phyloP scores from a whole-genome alignment of 2,113 vertebrate species.

The Oryzias celebensis region DNA sequence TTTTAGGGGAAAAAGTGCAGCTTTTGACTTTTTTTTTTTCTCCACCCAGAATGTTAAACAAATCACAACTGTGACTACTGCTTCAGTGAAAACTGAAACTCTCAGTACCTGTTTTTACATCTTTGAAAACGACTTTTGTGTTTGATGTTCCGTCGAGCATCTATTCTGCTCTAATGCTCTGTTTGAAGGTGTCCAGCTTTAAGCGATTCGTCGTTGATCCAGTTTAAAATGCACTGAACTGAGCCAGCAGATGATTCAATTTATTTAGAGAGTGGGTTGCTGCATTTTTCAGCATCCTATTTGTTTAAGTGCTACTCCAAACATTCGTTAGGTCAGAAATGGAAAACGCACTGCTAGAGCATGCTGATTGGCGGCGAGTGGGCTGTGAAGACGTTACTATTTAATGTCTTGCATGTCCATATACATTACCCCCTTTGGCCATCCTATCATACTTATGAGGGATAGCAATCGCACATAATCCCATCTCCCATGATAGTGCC shows the following conservation, averaged over 20 bases:
- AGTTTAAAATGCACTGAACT: constrained; percentile 40
- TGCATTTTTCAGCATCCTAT: constrained; percentile 54
- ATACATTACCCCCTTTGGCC: constrained; percentile 63
- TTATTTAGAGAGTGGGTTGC: constrained; percentile 37
- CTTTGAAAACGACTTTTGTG: constrained; percentile 2
- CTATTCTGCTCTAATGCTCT: neutral
- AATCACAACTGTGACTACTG: constrained; percentile 1
- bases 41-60: neutral
- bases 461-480: constrained; percentile 65
- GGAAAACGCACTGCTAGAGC: constrained; percentile 14
- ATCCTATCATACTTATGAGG: constrained; percentile 42
- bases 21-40: constrained; percentile 16
- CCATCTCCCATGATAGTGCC: constrained; percentile 46
- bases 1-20: constrained; percentile 3
- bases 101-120: constrained; percentile 11
- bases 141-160: neutral
- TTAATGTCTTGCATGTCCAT: constrained; percentile 47
- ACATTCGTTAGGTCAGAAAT: constrained; percentile 24
- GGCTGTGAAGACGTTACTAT: constrained; percentile 49
- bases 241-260: constrained; percentile 62
- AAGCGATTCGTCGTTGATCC: constrained; percentile 21
- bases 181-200: constrained; percentile 11
- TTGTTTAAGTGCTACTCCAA: constrained; percentile 56
- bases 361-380: constrained; percentile 49
- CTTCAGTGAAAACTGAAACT: neutral